A percentile compares a stretch with the other conserved stretches of the same genome.
These are phyloP conservation scores for Puffinus mauretanicus DNA, from an alignment of 2,113 vertebrate species.

Conservation along the genomic window DNA sequence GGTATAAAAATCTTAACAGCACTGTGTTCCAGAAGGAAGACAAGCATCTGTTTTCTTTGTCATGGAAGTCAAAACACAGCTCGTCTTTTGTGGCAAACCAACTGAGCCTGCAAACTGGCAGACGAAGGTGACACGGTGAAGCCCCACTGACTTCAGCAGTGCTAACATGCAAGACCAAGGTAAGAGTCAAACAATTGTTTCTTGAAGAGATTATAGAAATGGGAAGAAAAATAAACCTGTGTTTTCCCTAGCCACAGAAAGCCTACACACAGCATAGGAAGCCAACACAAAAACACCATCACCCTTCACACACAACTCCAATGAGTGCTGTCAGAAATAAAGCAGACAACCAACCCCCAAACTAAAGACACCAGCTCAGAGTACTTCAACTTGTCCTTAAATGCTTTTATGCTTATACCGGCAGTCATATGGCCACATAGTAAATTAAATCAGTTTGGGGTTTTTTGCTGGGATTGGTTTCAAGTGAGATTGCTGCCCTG, in stretches of 20 bases:
- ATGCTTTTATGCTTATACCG: background rate
- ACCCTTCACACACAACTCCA: background rate
- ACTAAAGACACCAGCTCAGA: background rate
- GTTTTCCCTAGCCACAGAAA: background rate
- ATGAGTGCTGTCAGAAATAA: background rate
- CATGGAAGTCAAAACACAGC: background rate
- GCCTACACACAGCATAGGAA: background rate
- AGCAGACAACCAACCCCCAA: background rate
- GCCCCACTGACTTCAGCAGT: background rate
- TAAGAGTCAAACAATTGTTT: background rate
- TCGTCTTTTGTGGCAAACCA: background rate
- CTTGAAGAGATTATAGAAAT: background rate
- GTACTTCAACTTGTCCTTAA: background rate
- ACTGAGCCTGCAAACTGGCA: background rate
- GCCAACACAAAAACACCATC: background rate
- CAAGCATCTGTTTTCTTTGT: background rate
- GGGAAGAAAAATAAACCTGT: background rate
- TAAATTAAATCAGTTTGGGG: background rate
- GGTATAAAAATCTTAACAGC: background rate
- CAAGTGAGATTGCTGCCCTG: rapidly evolving
- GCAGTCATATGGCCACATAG: background rate
- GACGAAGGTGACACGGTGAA: background rate
- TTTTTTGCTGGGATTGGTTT: background rate
- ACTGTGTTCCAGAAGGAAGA: background rate
- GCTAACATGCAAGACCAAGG: background rate